Percentiles rank a stretch among this genome's conserved stretches.
phyloP scores from a whole-genome alignment of 2,113 vertebrate genomes.

The Aphelocoma coerulescens region DNA sequence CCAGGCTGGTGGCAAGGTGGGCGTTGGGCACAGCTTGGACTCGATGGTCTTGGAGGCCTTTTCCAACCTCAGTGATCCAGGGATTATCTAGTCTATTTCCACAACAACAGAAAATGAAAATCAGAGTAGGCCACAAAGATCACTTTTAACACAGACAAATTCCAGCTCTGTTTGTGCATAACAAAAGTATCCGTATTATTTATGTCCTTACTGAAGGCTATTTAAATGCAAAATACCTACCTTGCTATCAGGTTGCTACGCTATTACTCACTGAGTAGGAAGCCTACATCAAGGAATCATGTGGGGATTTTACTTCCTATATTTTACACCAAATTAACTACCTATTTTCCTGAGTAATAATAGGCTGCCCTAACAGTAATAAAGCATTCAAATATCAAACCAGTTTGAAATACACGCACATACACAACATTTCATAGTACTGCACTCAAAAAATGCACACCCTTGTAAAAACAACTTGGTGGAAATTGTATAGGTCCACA shows the following conservation, averaged over 20 bases:
- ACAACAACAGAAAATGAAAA: not conserved
- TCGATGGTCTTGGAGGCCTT: accelerated
- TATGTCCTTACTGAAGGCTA: not conserved
- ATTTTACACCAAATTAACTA: conserved; percentile 3
- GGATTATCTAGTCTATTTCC: not conserved
- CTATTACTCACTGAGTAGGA: not conserved
- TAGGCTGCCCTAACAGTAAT: not conserved
- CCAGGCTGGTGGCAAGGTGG: not conserved
- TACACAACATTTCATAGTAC: not conserved
- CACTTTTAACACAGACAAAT: not conserved
- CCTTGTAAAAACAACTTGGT: not conserved
- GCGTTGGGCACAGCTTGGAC: accelerated
- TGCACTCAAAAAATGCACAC: not conserved
- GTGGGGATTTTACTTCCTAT: not conserved
- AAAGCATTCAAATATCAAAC: not conserved
- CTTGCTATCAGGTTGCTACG: not conserved
- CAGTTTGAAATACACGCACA: not conserved
- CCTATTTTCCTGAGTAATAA: conserved; percentile 6
- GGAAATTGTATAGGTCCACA: not conserved
- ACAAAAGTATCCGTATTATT: not conserved
- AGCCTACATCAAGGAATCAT: not conserved
- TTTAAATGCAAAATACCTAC: conserved; percentile 21
- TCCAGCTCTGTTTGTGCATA: not conserved
- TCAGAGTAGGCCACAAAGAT: not conserved
- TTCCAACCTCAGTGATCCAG: not conserved